Evolutionary conservation across 1,140 invertebrate species (phyloP).

Genomic region (Drosophila jambulina): DNA sequence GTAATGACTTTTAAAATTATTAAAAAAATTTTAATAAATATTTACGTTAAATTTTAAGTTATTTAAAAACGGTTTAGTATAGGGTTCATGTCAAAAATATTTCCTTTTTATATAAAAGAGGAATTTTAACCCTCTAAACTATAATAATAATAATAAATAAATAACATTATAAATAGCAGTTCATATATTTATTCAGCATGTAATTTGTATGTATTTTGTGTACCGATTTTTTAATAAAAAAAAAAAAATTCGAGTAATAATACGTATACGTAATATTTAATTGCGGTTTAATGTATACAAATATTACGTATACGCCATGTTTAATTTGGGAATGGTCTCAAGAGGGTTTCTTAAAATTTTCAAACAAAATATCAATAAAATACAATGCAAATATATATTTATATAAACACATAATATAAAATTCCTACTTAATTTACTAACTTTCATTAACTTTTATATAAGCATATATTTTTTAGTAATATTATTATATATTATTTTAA

Average conservation of each 20-base stretch:
- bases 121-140: too few relatives aligned
- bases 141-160: too few relatives aligned
- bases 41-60: neutral
- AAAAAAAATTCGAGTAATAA: too few relatives aligned
- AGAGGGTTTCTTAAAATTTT: neutral
- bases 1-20: accelerated
- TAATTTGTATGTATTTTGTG: too few relatives aligned
- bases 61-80: neutral
- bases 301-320: slow-evolving; percentile 6
- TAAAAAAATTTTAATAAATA: neutral
- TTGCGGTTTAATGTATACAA: neutral
- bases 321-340: neutral
- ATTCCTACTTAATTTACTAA: neutral
- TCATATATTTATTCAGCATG: too few relatives aligned
- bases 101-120: too few relatives aligned
- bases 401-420: neutral
- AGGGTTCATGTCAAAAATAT: too few relatives aligned
- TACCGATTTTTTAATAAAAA: too few relatives aligned
- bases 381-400: neutral
- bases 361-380: neutral
- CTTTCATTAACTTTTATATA: neutral
- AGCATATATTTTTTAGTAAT: neutral
- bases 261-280: neutral
- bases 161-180: too few relatives aligned
- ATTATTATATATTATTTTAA: neutral